Percentiles rank a stretch among this genome's conserved stretches.
Evolutionary conservation across 2,888 invertebrate genomes (phyloP).

Genomic region (Germaria angustata): DNA sequence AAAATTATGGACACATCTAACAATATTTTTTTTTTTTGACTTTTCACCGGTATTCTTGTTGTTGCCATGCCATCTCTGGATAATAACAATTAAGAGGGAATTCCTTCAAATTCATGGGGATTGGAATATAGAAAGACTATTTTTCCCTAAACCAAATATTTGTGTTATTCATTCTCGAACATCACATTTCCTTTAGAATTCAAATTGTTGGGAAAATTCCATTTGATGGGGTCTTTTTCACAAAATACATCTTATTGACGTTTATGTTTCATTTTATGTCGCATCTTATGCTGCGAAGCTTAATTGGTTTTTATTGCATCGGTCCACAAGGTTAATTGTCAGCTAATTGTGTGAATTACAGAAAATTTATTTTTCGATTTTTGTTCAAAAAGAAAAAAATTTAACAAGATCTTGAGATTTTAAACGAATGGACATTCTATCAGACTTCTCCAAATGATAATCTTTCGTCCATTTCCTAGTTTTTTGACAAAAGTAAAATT

Average conservation of each 20-base stretch:
- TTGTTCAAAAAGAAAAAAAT: no score
- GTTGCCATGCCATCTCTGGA: background rate
- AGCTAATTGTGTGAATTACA: background rate
- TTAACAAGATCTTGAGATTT: no score
- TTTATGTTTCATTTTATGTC: background rate
- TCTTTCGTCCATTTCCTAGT: no score
- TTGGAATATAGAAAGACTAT: background rate
- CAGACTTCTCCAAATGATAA: no score
- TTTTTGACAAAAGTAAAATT: no score
- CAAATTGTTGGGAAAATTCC: background rate
- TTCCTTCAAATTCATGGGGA: background rate
- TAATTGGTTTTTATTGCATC: slow-evolving; percentile 54
- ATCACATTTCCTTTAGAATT: background rate
- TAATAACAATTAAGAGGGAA: background rate
- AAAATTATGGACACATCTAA: background rate
- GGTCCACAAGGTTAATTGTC: slow-evolving; percentile 46
- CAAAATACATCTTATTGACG: background rate
- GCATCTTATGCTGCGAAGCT: background rate
- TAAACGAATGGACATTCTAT: no score
- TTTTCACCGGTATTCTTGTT: background rate
- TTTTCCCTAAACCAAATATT: background rate
- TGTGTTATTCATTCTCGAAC: no score
- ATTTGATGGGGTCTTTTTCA: background rate
- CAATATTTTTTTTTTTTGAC: background rate
- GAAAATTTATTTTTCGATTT: no score